phyloP scores from a whole-genome alignment of 2,797 vertebrate genomes.

The Melanotaenia maccullochi region DNA sequence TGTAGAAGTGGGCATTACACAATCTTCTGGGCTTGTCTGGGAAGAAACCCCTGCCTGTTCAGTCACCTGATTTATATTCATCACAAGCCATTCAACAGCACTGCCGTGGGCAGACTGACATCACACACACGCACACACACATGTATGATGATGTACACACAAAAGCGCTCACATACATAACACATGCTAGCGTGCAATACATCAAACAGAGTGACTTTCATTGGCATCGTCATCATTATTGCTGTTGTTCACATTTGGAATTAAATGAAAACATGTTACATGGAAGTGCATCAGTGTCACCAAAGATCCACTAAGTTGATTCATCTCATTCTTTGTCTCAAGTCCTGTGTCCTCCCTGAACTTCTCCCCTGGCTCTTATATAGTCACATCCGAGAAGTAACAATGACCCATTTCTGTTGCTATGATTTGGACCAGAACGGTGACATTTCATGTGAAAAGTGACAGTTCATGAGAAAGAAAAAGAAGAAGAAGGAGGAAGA shows the following conservation, averaged over 20 bases:
- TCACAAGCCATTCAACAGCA: slow-evolving; percentile 75
- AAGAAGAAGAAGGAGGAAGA: background rate
- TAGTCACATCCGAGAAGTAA: slow-evolving; percentile 30
- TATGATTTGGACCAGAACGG: slow-evolving; percentile 47
- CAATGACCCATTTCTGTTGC: slow-evolving; percentile 63
- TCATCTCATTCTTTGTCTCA: slow-evolving; percentile 20
- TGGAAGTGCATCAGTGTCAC: slow-evolving; percentile 40
- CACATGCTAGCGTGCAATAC: slow-evolving; percentile 20
- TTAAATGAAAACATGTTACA: slow-evolving; percentile 3
- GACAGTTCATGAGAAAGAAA: slow-evolving; percentile 6
- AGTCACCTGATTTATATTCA: slow-evolving; percentile 89
- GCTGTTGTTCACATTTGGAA: background rate
- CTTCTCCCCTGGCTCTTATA: slow-evolving; percentile 18
- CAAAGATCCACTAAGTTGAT: slow-evolving; percentile 4
- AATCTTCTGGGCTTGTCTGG: slow-evolving; percentile 77
- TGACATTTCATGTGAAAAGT: slow-evolving; percentile 43
- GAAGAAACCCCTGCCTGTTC: slow-evolving; percentile 79
- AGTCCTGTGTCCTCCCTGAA: slow-evolving; percentile 15
- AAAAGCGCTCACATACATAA: slow-evolving; percentile 32
- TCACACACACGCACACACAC: slow-evolving; percentile 37
- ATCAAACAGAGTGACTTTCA: slow-evolving; percentile 29
- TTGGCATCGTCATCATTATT: slow-evolving; percentile 7
- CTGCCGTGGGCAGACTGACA: slow-evolving; percentile 79
- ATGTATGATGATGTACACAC: slow-evolving; percentile 37
- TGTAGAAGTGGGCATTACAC: slow-evolving; percentile 80